phyloP scores from a whole-genome alignment of 2,113 vertebrate genomes.

The Ivindomyrus marchei region DNA sequence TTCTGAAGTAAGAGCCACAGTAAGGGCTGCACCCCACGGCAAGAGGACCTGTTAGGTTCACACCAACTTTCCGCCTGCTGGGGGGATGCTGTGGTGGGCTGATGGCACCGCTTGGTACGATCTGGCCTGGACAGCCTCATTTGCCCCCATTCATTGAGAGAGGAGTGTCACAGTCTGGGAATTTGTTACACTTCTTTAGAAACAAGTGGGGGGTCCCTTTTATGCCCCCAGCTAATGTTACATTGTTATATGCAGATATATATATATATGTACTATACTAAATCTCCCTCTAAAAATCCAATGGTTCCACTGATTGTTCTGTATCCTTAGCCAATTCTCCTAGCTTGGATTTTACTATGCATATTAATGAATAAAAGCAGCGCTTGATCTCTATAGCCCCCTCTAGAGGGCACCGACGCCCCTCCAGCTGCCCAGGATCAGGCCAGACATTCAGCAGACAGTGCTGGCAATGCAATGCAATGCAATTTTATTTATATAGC shows the following conservation, averaged over 20 bases:
- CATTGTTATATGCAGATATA: not conserved
- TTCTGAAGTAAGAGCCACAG: not conserved
- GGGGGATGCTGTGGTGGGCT: not conserved
- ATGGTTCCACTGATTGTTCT: not conserved
- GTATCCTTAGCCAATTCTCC: not conserved
- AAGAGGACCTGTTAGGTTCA: not conserved
- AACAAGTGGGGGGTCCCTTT: not conserved
- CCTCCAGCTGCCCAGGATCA: not conserved
- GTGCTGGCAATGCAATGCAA: not conserved
- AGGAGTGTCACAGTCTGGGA: not conserved
- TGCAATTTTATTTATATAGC: too few relatives aligned
- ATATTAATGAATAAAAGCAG: not conserved
- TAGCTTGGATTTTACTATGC: not conserved
- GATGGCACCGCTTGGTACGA: slow-evolving; percentile 12
- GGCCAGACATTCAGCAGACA: not conserved
- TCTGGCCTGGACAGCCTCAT: not conserved
- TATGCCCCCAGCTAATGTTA: not conserved
- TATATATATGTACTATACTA: not conserved
- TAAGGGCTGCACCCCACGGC: not conserved
- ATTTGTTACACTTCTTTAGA: not conserved
- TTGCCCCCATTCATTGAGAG: not conserved
- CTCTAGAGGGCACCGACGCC: not conserved
- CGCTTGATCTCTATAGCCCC: not conserved
- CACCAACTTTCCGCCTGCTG: not conserved
- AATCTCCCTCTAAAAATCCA: too few relatives aligned